phyloP scores from a whole-genome alignment of 2,797 vertebrate species.

The Emys orbicularis region DNA sequence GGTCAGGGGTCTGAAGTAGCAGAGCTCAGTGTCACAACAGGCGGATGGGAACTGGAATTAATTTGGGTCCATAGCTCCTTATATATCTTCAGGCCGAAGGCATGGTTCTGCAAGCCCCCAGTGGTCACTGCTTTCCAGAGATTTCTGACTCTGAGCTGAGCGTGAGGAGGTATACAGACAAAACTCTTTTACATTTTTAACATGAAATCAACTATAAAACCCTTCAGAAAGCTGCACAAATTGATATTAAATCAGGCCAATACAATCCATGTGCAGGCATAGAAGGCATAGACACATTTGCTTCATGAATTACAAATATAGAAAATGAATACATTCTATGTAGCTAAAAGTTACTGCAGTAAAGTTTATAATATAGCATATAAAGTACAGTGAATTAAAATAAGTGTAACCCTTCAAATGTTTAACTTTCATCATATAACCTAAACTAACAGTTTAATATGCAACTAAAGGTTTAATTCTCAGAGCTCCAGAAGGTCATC shows the following conservation, averaged over 20 bases:
- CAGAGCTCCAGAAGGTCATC: slow-evolving; percentile 38
- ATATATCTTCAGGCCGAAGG: neutral
- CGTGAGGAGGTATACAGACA: neutral
- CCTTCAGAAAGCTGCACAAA: slow-evolving; percentile 5
- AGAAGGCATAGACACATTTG: neutral
- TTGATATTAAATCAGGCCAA: neutral
- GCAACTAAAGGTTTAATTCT: slow-evolving; percentile 10
- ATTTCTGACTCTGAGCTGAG: neutral
- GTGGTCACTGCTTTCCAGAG: neutral
- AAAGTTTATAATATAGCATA: neutral
- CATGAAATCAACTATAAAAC: neutral
- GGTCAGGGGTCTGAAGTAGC: neutral
- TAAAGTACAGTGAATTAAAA: neutral
- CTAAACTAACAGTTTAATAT: neutral
- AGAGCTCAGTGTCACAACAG: neutral
- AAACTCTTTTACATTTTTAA: neutral
- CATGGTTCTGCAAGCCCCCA: neutral
- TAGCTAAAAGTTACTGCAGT: neutral
- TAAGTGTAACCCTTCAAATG: neutral
- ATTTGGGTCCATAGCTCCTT: neutral
- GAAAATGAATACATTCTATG: neutral
- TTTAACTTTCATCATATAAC: neutral
- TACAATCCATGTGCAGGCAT: neutral
- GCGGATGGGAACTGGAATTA: neutral
- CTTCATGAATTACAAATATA: neutral